Evolutionary conservation across 2,888 invertebrate species (phyloP).

Genomic region (Limenitis camilla): DNA sequence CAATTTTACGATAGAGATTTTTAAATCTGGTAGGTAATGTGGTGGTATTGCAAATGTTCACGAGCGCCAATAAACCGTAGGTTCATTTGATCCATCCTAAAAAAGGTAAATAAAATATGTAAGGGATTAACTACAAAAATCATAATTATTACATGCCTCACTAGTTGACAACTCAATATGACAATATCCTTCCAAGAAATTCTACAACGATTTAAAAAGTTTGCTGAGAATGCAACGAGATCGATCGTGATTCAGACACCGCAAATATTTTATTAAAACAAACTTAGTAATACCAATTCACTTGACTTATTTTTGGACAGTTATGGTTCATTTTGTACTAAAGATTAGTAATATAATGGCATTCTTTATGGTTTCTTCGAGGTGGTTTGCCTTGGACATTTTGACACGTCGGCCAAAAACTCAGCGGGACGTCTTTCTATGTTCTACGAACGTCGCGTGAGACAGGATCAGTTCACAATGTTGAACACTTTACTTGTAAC

Average conservation of each 20-base stretch:
- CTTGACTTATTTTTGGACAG: background rate
- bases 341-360: conserved; percentile 3
- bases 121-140: no score
- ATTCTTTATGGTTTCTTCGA: conserved; percentile 33
- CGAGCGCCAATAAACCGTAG: no score
- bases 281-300: background rate
- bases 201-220: conserved; percentile 48
- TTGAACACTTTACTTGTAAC: conserved; percentile 52
- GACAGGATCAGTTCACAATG: conserved; percentile 58
- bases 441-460: conserved; percentile 65
- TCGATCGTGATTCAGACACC: conserved; percentile 36
- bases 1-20: no score
- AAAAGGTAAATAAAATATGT: no score
- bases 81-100: no score
- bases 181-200: conserved; percentile 53
- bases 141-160: no score
- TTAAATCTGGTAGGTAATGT: no score
- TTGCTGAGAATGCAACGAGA: conserved; percentile 46
- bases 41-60: no score
- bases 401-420: conserved; percentile 71
- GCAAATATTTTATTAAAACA: no score
- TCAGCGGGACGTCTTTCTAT: conserved; percentile 60
- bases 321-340: conserved; percentile 18
- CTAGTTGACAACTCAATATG: no score
- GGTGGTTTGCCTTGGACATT: conserved; percentile 62